These are phyloP conservation scores for Parasteatoda tepidariorum DNA, from an alignment of 1,140 invertebrate species.

Conservation along the genomic window DNA sequence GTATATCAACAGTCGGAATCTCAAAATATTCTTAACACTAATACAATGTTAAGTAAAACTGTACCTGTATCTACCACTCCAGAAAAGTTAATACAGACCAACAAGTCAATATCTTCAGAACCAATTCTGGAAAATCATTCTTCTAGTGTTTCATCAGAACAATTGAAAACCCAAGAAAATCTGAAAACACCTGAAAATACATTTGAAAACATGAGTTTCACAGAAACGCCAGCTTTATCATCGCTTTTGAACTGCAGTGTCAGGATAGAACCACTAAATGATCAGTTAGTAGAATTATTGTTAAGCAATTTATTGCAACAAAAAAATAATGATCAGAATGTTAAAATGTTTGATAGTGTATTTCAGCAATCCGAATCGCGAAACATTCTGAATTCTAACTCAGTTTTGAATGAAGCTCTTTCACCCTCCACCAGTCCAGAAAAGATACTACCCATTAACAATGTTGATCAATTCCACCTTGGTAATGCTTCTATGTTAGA, in stretches of 20 bases:
- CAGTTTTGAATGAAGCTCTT: background rate
- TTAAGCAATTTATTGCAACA: constrained; percentile 12
- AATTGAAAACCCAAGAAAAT: background rate
- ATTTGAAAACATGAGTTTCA: background rate
- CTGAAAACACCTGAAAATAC: background rate
- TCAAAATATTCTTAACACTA: background rate
- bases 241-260: background rate
- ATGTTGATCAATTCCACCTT: background rate
- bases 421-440: background rate
- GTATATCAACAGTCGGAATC: background rate
- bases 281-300: constrained; percentile 18
- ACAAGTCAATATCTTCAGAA: background rate
- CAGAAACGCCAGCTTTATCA: background rate
- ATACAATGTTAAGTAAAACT: background rate
- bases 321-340: background rate
- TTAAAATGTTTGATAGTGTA: background rate
- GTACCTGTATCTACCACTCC: background rate
- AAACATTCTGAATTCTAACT: background rate
- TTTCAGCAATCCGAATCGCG: background rate
- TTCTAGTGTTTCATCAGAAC: background rate
- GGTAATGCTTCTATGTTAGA: background rate
- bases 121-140: background rate
- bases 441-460: background rate
- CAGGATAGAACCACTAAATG: background rate
- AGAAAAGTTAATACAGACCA: background rate